Percentiles rank a stretch among this genome's conserved stretches.
phyloP scores from a whole-genome alignment of 2,797 vertebrate species.

The Apodemus agrarius region DNA sequence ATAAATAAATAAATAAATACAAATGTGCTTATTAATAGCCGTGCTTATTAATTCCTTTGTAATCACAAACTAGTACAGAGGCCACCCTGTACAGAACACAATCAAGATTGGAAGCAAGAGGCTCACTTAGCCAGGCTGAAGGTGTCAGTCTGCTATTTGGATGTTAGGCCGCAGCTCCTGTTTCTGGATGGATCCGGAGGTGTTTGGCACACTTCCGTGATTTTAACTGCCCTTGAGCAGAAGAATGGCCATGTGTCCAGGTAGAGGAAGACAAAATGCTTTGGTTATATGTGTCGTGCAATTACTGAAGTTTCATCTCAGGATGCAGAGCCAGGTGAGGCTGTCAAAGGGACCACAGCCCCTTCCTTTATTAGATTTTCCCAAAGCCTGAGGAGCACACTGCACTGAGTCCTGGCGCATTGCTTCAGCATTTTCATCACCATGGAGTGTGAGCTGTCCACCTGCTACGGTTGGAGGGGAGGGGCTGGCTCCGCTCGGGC shows the following conservation, averaged over 20 bases:
- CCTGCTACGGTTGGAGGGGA: constrained; percentile 56
- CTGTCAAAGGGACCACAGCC: constrained; percentile 96
- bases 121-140: constrained; percentile 85
- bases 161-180: constrained; percentile 80
- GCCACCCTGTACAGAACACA: constrained; percentile 90
- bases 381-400: constrained; percentile 95
- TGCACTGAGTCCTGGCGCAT: constrained; percentile 97
- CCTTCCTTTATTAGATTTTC: constrained; percentile 98
- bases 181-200: constrained; percentile 76
- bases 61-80: constrained; percentile 88
- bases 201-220: constrained; percentile 77
- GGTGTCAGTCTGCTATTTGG: constrained; percentile 88
- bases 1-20: constrained; percentile 91
- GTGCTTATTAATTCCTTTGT: constrained; percentile 85
- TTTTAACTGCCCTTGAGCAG: constrained; percentile 96
- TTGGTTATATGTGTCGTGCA: constrained; percentile 98
- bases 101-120: constrained; percentile 88
- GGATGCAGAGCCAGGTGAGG: constrained; percentile 98
- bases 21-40: constrained; percentile 86
- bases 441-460: background rate
- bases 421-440: constrained; percentile 93
- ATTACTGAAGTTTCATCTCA: constrained; percentile 97
- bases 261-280: constrained; percentile 98
- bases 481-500: background rate
- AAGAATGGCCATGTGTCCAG: constrained; percentile 98